Evolutionary conservation across 2,888 invertebrate genomes (phyloP).

Genomic region (Helobdella robusta): DNA sequence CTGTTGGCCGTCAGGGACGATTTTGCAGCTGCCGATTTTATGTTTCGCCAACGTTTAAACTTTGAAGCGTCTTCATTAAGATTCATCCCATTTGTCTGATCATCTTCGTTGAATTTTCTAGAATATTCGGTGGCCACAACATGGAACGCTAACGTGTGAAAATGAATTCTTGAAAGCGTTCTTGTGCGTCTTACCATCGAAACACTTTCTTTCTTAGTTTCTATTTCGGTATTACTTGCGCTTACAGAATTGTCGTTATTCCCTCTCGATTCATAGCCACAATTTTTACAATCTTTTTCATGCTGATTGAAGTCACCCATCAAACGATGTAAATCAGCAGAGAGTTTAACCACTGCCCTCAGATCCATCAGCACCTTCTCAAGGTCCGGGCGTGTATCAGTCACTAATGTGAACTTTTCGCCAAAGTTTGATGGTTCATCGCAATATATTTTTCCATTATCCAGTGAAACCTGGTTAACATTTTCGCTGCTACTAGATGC

Average conservation of each 20-base stretch:
- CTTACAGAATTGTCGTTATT: no score
- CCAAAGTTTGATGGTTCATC: constrained; percentile 37
- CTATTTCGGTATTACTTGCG: constrained; percentile 45
- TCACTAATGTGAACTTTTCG: background rate
- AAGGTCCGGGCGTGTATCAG: background rate
- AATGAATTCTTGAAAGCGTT: constrained; percentile 64
- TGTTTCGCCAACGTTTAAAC: constrained; percentile 62
- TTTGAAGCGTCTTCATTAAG: constrained; percentile 52
- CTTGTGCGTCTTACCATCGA: no score
- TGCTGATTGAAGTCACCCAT: no score
- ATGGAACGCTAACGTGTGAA: constrained; percentile 78
- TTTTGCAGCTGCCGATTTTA: constrained; percentile 69
- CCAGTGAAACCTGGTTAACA: no score
- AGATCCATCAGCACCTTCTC: no score
- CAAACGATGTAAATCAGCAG: constrained; percentile 61
- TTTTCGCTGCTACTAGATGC: constrained; percentile 70
- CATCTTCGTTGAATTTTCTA: no score
- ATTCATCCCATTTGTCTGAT: background rate
- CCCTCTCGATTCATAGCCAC: no score
- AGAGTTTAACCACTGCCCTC: no score
- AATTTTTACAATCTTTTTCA: no score
- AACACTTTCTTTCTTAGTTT: background rate
- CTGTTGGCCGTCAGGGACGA: constrained; percentile 71
- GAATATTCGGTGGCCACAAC: constrained; percentile 45
- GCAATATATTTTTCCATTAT: constrained; percentile 68